These are phyloP conservation scores for Ophiodon elongatus DNA, from an alignment of 2,113 vertebrate species.

Conservation along the genomic window DNA sequence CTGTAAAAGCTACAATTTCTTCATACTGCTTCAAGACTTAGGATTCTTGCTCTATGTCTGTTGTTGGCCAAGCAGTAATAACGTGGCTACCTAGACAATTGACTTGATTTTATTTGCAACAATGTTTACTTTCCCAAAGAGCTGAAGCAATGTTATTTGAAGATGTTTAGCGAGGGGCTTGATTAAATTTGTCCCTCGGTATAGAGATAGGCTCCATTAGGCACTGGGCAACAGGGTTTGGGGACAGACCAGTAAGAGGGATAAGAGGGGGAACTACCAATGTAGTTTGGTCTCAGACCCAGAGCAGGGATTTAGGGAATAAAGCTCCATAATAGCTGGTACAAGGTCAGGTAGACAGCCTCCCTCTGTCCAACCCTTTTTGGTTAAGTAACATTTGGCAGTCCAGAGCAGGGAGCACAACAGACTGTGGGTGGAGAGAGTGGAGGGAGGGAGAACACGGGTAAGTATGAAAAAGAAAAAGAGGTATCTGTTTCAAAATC, in stretches of 20 bases:
- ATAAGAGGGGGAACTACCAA: constrained; percentile 73
- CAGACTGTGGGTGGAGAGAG: constrained; percentile 13
- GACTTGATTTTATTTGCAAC: constrained; percentile 54
- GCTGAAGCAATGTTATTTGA: constrained; percentile 65
- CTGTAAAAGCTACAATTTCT: not conserved
- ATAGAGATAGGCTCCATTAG: constrained; percentile 81
- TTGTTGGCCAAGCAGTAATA: not conserved
- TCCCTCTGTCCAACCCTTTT: constrained; percentile 73
- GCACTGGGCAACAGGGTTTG: constrained; percentile 72
- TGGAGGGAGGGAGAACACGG: constrained; percentile 6
- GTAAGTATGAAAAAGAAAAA: not conserved
- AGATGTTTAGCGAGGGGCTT: constrained; percentile 66
- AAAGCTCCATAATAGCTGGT: constrained; percentile 83
- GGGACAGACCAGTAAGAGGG: constrained; percentile 77
- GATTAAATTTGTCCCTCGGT: constrained; percentile 75
- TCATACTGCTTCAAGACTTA: not conserved
- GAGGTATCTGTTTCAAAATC: constrained; percentile 5
- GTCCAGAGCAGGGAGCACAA: constrained; percentile 20
- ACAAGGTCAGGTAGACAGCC: constrained; percentile 79
- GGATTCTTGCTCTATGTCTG: not conserved
- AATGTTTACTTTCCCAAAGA: constrained; percentile 49
- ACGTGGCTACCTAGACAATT: constrained; percentile 28
- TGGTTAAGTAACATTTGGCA: constrained; percentile 83
- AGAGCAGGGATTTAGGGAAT: constrained; percentile 83
- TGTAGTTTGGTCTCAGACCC: constrained; percentile 73